phyloP scores from a whole-genome alignment of 1,140 invertebrate genomes.

The Phenacoccus solenopsis region DNA sequence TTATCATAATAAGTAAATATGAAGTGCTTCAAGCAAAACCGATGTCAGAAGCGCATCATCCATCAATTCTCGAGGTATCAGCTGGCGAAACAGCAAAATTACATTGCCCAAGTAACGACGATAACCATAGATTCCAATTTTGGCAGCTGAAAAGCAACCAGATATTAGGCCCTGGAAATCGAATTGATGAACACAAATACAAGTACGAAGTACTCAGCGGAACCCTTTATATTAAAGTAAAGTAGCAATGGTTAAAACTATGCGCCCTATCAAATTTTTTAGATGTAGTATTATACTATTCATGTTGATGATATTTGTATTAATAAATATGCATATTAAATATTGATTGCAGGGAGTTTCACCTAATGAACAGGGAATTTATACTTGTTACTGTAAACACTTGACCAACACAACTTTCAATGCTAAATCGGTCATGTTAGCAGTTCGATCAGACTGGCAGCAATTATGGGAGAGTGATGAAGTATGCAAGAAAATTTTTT shows the following conservation, averaged over 20 bases:
- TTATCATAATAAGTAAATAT: background rate
- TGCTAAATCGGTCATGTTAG: conserved; percentile 41
- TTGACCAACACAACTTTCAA: conserved; percentile 33
- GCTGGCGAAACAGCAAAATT: conserved; percentile 44
- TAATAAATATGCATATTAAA: background rate
- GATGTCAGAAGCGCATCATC: background rate
- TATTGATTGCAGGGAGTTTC: conserved; percentile 39
- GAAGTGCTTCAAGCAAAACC: conserved; percentile 5
- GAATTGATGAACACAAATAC: conserved; percentile 45
- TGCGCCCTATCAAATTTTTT: too few species aligned
- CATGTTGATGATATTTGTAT: background rate
- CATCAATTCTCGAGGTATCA: conserved; percentile 35
- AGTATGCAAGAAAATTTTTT: too few species aligned
- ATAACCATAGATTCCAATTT: conserved; percentile 50
- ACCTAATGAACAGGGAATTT: conserved; percentile 44
- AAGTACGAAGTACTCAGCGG: conserved; percentile 55
- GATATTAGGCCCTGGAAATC: conserved; percentile 48
- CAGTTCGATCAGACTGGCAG: conserved; percentile 40
- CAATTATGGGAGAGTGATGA: conserved; percentile 34
- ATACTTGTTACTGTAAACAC: conserved; percentile 48
- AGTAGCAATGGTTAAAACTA: background rate
- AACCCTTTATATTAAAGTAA: conserved; percentile 46
- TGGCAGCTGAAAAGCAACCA: conserved; percentile 44
- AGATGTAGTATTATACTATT: background rate
- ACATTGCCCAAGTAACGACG: conserved; percentile 49